Base-by-base conservation (phyloP, 1,140 invertebrate species). In the Drosophila pachea region DNA sequence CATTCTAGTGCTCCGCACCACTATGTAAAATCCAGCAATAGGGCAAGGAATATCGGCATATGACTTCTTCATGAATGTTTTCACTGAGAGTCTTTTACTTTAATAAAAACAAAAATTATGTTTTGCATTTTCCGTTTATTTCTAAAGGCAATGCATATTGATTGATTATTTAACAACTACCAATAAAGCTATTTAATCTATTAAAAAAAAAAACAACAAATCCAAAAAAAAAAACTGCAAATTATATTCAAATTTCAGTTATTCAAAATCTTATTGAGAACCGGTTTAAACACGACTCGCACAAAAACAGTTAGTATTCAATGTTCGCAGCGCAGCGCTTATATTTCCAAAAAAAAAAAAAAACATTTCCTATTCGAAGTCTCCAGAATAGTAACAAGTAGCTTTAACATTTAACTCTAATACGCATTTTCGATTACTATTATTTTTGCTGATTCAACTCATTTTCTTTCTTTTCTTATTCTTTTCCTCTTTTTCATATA, bases 161-260 rank as follows among this genome's bases (percentile, higher is more conserved):
- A 82, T 22, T 22, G 22, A 22, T 22, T 22, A 63, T 62, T 70
- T 59, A 67, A 61, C 36, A 67, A 47, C 54, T 54, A 73, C 59
- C 64, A 83, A 83, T 84, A 84, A 83, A 83, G 76, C 61, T 84
- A 84, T 58, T 68, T 84, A 84, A 77, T 74, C 76, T 50, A 9
- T 35, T 67, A 40, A 52, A 68, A 48, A 55, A 58, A 66, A 38
- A 49, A 72, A 53, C 40, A 35, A 58, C 66, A 60, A 62, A n/a
- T n/a, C n/a, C 54, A 49, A 58, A 68, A 48, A 60, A 54, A 63
- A 58, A 45, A 72, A 53, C 36, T 31, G 54, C 59, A 59, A 66
- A 43, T 14, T 43, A 53, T 45, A 58, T 66, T 55, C 2, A 62
- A 32, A 32, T 52, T 31, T 48, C 7, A 42, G 9, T 33, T 47